Evolutionary conservation across 2,888 invertebrate species (phyloP), one percentile per base, ranked within the genome.

Genomic region (Trachelus stipa): DNA sequence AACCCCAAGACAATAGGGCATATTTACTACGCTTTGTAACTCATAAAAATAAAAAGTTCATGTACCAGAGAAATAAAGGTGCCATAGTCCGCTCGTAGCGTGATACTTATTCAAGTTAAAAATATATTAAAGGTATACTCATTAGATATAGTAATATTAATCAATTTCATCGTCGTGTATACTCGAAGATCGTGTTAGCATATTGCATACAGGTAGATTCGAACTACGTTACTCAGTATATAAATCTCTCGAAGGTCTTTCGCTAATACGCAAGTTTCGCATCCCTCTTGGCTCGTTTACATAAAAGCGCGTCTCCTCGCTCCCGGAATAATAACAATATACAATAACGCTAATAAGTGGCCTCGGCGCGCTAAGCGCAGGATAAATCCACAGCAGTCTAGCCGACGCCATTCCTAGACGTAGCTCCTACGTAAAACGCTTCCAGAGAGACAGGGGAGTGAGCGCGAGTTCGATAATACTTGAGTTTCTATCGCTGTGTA

Each of bases 301-400:
- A 85, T 86, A 88, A 87, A 86, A 85, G 81, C 83, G 84, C 81
- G 83, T 77, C 85, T 84, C 81, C 77, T 69, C 75, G 79, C 82
- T 79, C 68, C 79, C 79, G 78, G 83, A 84, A 88, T 88, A 88
- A 88, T 88, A 87, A 87, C 83, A 84, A 86, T 85, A 80, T 85
- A 85, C 86, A 86, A 87, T 88, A 88, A 85, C 84, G 83, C 85
- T 88, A 87, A 89, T 87, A 85, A 84, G 80, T 81, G 82, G 83
- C 85, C 84, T 86, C 84, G 83, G 75, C 69, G 69, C 79, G 76
- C 77, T 76, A 80, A 82, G 79, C 79, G 75, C 81, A 71, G 77
- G 81, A 82, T 84, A 81, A 86, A 83, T 83, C 79, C 78, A 69
- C 78, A 73, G 56, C 77, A 73, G 77, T 74, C 80, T 77, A 78